Evolutionary conservation across 1,140 invertebrate species (phyloP).

Genomic region (Acromyrmex heyeri): DNA sequence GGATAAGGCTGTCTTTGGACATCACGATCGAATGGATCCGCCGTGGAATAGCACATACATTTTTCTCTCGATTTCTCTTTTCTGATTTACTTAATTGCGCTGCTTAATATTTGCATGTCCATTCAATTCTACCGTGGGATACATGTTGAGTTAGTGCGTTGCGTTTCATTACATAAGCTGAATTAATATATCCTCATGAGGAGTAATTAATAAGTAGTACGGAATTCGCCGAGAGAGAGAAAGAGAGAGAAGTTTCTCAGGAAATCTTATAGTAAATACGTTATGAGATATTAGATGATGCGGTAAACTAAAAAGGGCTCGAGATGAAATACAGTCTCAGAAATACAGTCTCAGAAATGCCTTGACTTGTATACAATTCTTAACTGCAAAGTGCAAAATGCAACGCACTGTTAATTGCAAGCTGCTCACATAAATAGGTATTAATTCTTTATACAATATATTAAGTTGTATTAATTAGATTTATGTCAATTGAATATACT

Average conservation of each 20-base stretch:
- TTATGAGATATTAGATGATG: background rate
- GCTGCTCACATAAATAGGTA: background rate
- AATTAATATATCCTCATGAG: slow-evolving; percentile 22
- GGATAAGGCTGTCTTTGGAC: slow-evolving; percentile 24
- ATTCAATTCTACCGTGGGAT: slow-evolving; percentile 3
- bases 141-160: slow-evolving; percentile 15
- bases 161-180: slow-evolving; percentile 25
- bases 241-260: background rate
- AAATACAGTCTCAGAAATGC: background rate
- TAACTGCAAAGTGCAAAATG: background rate
- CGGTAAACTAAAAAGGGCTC: background rate
- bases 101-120: slow-evolving; percentile 37
- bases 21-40: slow-evolving; percentile 33
- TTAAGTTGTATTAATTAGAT: background rate
- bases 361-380: background rate
- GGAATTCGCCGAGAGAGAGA: background rate
- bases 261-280: background rate
- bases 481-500: background rate
- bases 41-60: background rate
- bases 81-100: slow-evolving; percentile 34
- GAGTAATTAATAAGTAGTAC: slow-evolving; percentile 12
- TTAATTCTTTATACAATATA: background rate
- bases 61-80: background rate
- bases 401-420: background rate
- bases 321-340: no score